These are phyloP conservation scores for Priocnemis perturbator DNA, from an alignment of 2,888 invertebrate species.

Conservation along the genomic window DNA sequence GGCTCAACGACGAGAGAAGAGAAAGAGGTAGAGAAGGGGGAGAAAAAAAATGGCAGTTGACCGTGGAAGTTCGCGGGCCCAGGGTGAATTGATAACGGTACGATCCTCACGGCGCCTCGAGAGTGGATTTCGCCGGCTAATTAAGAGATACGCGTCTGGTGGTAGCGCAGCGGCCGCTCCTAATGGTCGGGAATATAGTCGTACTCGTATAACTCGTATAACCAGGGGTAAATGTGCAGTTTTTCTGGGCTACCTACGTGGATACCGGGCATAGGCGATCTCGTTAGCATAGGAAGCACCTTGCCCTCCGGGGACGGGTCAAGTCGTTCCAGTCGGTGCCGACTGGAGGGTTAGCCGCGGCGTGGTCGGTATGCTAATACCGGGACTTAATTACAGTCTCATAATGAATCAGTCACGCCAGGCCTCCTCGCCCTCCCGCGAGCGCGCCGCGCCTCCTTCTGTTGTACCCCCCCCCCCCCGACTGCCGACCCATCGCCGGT, in stretches of 20 bases:
- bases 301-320: constrained; percentile 48
- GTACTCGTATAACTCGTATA: constrained; percentile 41
- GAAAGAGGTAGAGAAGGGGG: neutral
- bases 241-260: constrained; percentile 36
- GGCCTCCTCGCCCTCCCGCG: constrained; percentile 46
- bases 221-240: constrained; percentile 43
- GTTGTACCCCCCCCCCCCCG: neutral
- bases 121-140: constrained; percentile 61
- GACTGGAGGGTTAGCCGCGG: constrained; percentile 22
- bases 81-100: constrained; percentile 59
- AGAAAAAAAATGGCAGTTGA: constrained; percentile 30
- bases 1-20: no score
- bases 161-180: constrained; percentile 25
- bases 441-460: constrained; percentile 28
- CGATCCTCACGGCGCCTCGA: constrained; percentile 19
- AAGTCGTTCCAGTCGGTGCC: constrained; percentile 58
- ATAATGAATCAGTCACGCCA: constrained; percentile 70
- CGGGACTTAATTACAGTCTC: constrained; percentile 67
- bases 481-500: neutral
- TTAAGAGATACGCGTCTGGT: constrained; percentile 65
- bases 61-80: constrained; percentile 47
- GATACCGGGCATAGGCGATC: constrained; percentile 40
- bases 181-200: constrained; percentile 44
- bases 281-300: constrained; percentile 67
- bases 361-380: constrained; percentile 67